phyloP scores from a whole-genome alignment of 1,140 invertebrate genomes.

The Drosophila bifasciata region DNA sequence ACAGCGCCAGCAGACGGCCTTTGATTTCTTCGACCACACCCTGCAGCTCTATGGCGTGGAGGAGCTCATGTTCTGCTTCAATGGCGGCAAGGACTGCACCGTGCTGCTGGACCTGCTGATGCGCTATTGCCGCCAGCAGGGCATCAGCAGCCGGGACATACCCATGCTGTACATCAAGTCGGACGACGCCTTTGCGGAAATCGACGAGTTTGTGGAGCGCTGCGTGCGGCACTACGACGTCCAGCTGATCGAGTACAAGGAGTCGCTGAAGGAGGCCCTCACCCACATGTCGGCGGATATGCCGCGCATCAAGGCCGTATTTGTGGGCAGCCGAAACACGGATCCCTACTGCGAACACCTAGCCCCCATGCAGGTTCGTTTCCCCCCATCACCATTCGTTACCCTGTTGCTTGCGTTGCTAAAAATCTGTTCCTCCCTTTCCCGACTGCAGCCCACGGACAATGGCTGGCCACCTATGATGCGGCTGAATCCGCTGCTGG shows the following conservation, averaged over 20 bases:
- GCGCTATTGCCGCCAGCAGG: conserved; percentile 47
- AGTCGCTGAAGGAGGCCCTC: conserved; percentile 90
- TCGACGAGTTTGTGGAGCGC: conserved; percentile 92
- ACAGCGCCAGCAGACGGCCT: conserved; percentile 22
- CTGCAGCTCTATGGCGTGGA: conserved; percentile 87
- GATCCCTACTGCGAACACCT: conserved; percentile 91
- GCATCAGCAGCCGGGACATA: conserved; percentile 81
- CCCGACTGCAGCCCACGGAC: conserved; percentile 90
- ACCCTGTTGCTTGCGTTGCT: too few species aligned
- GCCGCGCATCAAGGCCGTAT: conserved; percentile 90
- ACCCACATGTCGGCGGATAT: conserved; percentile 87
- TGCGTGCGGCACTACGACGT: conserved; percentile 90
- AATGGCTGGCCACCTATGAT: conserved; percentile 93
- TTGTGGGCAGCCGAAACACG: conserved; percentile 94
- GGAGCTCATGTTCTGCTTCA: conserved; percentile 95
- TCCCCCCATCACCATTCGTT: too few species aligned
- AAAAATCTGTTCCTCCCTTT: background rate
- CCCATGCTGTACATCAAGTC: conserved; percentile 91
- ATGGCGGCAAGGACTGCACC: conserved; percentile 99
- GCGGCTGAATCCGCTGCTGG: conserved; percentile 93
- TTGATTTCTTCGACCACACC: conserved; percentile 81
- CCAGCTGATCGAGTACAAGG: conserved; percentile 88
- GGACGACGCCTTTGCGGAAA: conserved; percentile 92
- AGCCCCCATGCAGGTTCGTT: conserved; percentile 88
- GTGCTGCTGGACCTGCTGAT: conserved; percentile 91